A percentile compares a stretch with the other conserved stretches of the same genome.
Evolutionary conservation across 2,797 vertebrate genomes (phyloP).

Genomic region (Huso huso): DNA sequence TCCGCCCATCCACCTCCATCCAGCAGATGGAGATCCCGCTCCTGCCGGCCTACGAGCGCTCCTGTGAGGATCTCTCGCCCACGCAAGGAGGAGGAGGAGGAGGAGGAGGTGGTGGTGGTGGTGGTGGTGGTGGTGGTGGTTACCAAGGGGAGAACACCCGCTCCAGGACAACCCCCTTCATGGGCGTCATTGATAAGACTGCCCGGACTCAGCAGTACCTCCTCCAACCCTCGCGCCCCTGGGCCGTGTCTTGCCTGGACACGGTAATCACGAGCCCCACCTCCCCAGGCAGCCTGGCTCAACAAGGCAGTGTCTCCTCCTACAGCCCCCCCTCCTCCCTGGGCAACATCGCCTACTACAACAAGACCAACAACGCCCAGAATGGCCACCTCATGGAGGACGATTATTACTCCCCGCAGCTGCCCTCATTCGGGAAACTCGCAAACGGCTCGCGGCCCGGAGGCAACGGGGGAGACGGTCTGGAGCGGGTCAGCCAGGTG

Average conservation of each 20-base stretch:
- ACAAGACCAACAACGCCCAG: slow-evolving; percentile 99
- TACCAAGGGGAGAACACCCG: slow-evolving; percentile 85
- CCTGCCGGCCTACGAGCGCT: slow-evolving; percentile 80
- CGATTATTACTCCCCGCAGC: slow-evolving; percentile 82
- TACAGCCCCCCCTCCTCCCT: slow-evolving; percentile 94
- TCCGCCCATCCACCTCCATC: slow-evolving; percentile 83
- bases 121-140: slow-evolving; percentile 22
- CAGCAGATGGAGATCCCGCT: slow-evolving; percentile 98
- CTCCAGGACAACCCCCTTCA: slow-evolving; percentile 94
- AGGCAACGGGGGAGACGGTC: slow-evolving; percentile 67
- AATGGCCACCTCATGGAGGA: slow-evolving; percentile 97
- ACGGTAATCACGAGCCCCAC: slow-evolving; percentile 86
- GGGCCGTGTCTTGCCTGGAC: slow-evolving; percentile 90
- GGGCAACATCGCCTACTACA: slow-evolving; percentile 98
- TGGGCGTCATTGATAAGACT: slow-evolving; percentile 98
- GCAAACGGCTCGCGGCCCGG: slow-evolving; percentile 77
- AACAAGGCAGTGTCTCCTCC: slow-evolving; percentile 68
- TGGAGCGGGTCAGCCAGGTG: slow-evolving; percentile 95
- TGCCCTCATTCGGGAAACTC: slow-evolving; percentile 75
- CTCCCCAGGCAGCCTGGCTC: slow-evolving; percentile 85
- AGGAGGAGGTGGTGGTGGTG: slow-evolving; percentile 19
- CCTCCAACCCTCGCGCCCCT: slow-evolving; percentile 88
- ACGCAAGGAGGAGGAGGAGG: slow-evolving; percentile 65
- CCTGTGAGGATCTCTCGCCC: slow-evolving; percentile 88
- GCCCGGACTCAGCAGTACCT: slow-evolving; percentile 98